A percentile compares a stretch with the other conserved stretches of the same genome.
phyloP scores from a whole-genome alignment of 2,888 invertebrate genomes.

The Oscheius sp. region DNA sequence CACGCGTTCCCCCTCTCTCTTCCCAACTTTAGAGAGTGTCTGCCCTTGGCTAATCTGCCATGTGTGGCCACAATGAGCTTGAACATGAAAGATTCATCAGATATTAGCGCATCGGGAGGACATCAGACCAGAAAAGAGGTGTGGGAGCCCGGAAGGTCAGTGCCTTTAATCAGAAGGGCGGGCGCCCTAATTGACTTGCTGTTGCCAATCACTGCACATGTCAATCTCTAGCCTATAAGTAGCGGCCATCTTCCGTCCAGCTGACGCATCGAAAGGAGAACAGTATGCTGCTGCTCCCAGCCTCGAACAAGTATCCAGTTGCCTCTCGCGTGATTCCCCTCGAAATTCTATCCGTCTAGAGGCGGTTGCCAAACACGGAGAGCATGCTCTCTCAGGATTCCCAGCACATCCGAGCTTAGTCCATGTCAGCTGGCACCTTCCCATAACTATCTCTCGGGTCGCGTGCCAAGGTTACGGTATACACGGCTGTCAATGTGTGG shows the following conservation, averaged over 20 bases:
- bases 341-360: constrained; percentile 31
- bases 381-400: constrained; percentile 9
- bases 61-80: constrained; percentile 35
- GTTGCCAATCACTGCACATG: constrained; percentile 28
- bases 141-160: constrained; percentile 16
- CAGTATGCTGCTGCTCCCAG: constrained; percentile 18
- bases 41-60: constrained; percentile 27
- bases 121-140: neutral
- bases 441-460: neutral
- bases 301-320: constrained; percentile 28
- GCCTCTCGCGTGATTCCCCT: constrained; percentile 35
- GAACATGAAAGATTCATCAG: constrained; percentile 34
- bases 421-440: constrained; percentile 33
- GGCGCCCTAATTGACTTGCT: constrained; percentile 32
- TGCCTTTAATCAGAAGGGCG: constrained; percentile 26
- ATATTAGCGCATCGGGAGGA: constrained; percentile 27
- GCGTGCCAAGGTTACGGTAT: constrained; percentile 31
- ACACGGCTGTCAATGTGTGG: constrained; percentile 24
- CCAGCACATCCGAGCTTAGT: constrained; percentile 38
- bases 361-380: constrained; percentile 24
- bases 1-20: neutral
- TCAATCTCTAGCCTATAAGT: constrained; percentile 27
- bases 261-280: constrained; percentile 20
- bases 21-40: neutral
- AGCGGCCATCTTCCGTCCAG: constrained; percentile 34